Base-by-base conservation (phyloP, 2,797 vertebrate genomes). In the Enteromius viviparus region DNA sequence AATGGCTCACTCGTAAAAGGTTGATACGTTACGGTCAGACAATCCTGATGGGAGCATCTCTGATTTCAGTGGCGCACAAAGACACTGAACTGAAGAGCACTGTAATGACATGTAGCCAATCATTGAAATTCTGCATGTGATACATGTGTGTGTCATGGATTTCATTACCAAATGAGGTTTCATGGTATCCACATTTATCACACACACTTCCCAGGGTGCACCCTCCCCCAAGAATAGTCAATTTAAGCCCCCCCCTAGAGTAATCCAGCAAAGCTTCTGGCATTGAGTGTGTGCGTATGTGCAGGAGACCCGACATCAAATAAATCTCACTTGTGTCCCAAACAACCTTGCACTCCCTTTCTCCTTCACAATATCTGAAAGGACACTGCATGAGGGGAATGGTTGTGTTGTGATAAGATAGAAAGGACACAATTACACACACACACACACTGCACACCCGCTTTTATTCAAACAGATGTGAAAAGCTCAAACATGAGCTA, bases 241-340 rank as follows among this genome's bases (percentile, higher is more conserved):
- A 29, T 84, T 53, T 82, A 69, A 79, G 86, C 76, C 62, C 75
- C 42, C 23, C 53, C 76, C 72, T 19, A 51, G 6, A 70, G 68
- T 75, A 78, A 84, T 75, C 62, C 62, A 75, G 34, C 55, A 23
- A 55, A 70, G 78, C 47, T 55, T 78, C 40, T 74, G 66, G 21
- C 29, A 49, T 47, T 83, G 70, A 51, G 79, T 71, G 64, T 49
- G 26, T 79, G 69, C 40, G 64, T 60, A 5, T 64, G 17, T 42
- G 32, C n/a, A 32, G 69, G 10, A 49, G 76, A 26, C 76, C 45
- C 66, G 45, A 80, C 81, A 60, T 69, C 53, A 65, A 85, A 87
- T 87, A 83, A 83, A 87, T 82, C 53, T 79, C 70, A 76, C 26
- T 79, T 53, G n/a, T 82, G 82, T 88, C 84, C 76, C 23, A 72